A percentile compares a stretch with the other conserved stretches of the same genome.
Conservation (phyloP, 2,888 invertebrate species). For the Hartigia nigra region DNA sequence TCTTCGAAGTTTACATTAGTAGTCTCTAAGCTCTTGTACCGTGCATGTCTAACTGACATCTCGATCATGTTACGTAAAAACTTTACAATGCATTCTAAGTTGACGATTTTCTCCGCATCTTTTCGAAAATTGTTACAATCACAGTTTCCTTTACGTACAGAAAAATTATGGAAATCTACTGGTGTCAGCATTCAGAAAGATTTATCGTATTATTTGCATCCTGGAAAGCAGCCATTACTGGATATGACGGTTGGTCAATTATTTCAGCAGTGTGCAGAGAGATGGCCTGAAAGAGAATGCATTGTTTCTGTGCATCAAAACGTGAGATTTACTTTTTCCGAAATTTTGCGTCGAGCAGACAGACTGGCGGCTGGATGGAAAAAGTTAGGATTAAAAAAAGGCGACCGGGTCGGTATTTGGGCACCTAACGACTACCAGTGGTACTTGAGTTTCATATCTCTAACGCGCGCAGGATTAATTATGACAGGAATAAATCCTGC, state of each 20-base stretch:
- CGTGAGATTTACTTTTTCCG: slow-evolving; percentile 68
- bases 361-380: slow-evolving; percentile 77
- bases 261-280: slow-evolving; percentile 68
- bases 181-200: not conserved
- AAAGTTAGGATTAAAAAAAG: slow-evolving; percentile 75
- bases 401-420: slow-evolving; percentile 84
- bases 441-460: slow-evolving; percentile 78
- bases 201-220: slow-evolving; percentile 47
- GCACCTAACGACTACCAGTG: slow-evolving; percentile 83
- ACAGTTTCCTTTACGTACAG: not conserved
- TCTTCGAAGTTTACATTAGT: not conserved
- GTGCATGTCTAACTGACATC: not conserved
- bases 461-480: slow-evolving; percentile 78
- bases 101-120: not conserved
- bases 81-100: too few species aligned
- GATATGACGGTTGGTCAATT: slow-evolving; percentile 71
- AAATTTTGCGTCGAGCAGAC: slow-evolving; percentile 73
- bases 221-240: slow-evolving; percentile 68
- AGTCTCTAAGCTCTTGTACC: not conserved
- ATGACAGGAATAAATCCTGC: slow-evolving; percentile 83
- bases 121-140: not conserved
- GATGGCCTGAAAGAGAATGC: slow-evolving; percentile 70
- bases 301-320: slow-evolving; percentile 71
- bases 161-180: not conserved
- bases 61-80: not conserved